Evolutionary conservation across 2,888 invertebrate species (phyloP).

Genomic region (Theodoxus fluviatilis): DNA sequence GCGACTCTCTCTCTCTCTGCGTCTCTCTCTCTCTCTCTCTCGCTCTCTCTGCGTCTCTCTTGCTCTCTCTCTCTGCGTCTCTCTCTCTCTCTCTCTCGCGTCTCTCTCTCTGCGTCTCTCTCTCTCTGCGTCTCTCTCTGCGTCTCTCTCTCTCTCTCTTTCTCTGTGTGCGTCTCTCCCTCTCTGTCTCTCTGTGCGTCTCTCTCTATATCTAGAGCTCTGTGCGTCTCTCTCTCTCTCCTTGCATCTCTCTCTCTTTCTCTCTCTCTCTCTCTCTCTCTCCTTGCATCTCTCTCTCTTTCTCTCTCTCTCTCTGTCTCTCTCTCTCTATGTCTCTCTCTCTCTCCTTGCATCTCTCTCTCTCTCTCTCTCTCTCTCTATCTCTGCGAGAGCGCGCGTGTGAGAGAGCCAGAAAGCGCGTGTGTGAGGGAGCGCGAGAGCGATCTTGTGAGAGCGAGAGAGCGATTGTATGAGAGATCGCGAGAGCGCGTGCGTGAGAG

Average conservation of each 20-base stretch:
- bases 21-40: background rate
- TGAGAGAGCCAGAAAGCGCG: background rate
- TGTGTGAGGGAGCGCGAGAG: background rate
- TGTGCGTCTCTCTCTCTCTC: background rate
- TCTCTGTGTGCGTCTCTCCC: background rate
- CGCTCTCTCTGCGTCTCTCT: background rate
- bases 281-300: background rate
- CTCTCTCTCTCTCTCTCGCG: background rate
- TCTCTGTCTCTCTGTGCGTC: background rate
- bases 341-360: background rate
- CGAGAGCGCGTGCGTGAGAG: conserved; percentile 22
- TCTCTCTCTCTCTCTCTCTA: conserved; percentile 8
- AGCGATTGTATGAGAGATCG: conserved; percentile 17
- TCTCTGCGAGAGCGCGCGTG: too few species aligned
- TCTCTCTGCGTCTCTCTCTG: conserved; percentile 1
- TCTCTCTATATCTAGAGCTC: background rate
- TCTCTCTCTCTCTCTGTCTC: conserved; percentile 13
- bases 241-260: background rate
- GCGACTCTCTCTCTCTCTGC: background rate
- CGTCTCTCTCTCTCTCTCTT: background rate
- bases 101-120: background rate
- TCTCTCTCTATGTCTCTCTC: conserved; percentile 7
- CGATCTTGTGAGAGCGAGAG: conserved; percentile 18
- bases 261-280: background rate
- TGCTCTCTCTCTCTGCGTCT: background rate